Evolutionary conservation across 2,888 invertebrate species (phyloP).

Genomic region (Apodemia zela): DNA sequence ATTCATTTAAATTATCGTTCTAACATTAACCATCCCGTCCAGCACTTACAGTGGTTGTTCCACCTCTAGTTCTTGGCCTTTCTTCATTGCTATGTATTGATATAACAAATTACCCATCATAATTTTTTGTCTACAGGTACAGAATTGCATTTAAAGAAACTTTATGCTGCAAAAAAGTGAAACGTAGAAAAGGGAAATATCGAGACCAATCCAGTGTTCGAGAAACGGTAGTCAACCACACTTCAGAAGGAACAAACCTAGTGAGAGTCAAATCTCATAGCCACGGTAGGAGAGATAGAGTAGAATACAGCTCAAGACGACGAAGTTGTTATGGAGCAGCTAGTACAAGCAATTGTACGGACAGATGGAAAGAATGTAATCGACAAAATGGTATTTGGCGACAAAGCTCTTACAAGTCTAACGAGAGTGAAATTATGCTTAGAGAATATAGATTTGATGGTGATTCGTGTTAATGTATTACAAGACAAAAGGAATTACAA

Average conservation of each 20-base stretch:
- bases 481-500: not conserved
- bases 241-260: constrained; percentile 63
- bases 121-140: constrained; percentile 75
- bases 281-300: constrained; percentile 39
- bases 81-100: not conserved
- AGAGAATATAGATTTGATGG: constrained; percentile 28
- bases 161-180: constrained; percentile 81
- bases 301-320: constrained; percentile 28
- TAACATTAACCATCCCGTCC: no score
- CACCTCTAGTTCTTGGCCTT: no score
- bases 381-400: constrained; percentile 30
- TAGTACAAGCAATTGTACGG: constrained; percentile 46
- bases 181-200: constrained; percentile 68
- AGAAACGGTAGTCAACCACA: constrained; percentile 78
- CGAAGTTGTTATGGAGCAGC: constrained; percentile 52
- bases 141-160: constrained; percentile 88
- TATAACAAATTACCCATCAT: not conserved
- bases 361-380: constrained; percentile 47
- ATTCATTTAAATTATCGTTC: no score
- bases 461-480: constrained; percentile 23
- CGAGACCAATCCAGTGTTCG: constrained; percentile 83
- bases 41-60: no score
- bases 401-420: constrained; percentile 26
- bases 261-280: constrained; percentile 61
- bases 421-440: constrained; percentile 26